These are phyloP conservation scores for Alouatta palliata DNA, from an alignment of 2,113 vertebrate species.

Conservation along the genomic window DNA sequence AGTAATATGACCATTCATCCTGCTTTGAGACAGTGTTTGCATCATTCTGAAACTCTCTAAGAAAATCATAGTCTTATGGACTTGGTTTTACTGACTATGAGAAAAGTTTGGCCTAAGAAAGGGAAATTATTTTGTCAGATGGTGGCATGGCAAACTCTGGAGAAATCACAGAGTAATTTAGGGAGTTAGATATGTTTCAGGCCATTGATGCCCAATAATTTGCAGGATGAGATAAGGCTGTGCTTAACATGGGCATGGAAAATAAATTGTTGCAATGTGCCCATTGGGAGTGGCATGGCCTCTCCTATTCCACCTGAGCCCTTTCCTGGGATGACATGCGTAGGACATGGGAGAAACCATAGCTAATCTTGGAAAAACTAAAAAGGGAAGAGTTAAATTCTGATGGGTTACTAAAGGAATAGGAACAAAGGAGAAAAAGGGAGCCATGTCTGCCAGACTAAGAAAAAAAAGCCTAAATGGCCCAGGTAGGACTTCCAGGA, in stretches of 20 bases:
- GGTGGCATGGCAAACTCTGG: background rate
- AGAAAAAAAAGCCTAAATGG: background rate
- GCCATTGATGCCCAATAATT: background rate
- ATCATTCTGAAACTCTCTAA: background rate
- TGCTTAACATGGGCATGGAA: background rate
- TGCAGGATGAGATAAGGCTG: background rate
- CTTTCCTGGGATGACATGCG: background rate
- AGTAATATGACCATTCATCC: background rate
- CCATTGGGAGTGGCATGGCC: background rate
- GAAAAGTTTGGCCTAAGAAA: background rate
- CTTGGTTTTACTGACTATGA: background rate
- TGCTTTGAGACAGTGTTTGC: background rate
- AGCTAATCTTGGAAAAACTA: background rate
- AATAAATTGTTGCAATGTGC: background rate
- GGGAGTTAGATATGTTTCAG: background rate
- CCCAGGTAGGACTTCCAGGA: background rate
- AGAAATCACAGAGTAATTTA: background rate
- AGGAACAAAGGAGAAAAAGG: background rate
- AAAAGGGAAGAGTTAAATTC: background rate
- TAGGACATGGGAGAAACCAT: background rate
- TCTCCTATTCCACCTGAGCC: background rate
- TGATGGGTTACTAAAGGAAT: background rate
- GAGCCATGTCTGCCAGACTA: background rate
- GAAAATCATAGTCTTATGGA: background rate
- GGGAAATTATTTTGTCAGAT: background rate